These are phyloP conservation scores for Datnioides undecimradiatus DNA, from an alignment of 2,113 vertebrate genomes.

Conservation along the genomic window DNA sequence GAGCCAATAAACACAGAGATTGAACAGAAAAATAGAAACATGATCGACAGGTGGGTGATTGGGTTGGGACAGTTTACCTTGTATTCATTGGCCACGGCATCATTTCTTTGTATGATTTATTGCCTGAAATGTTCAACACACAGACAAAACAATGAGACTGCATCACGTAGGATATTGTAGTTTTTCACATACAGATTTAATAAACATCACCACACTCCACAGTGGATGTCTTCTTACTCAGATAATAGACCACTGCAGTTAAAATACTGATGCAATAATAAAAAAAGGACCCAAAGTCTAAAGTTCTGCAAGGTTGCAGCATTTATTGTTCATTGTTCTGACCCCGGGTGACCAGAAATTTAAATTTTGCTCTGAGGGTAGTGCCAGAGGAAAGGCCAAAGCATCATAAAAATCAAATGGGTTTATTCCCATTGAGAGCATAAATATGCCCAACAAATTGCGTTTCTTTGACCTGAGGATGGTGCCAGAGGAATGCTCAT, in stretches of 20 bases:
- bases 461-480: slow-evolving; percentile 22
- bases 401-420: slow-evolving; percentile 13
- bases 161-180: not conserved
- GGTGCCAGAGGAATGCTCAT: slow-evolving; percentile 3
- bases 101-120: slow-evolving; percentile 6
- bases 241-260: not conserved
- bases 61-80: not conserved
- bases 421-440: slow-evolving; percentile 2
- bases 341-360: not conserved
- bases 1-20: not conserved
- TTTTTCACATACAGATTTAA: slow-evolving; percentile 9
- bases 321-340: slow-evolving; percentile 29
- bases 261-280: slow-evolving; percentile 9
- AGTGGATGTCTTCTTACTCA: not conserved
- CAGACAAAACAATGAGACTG: not conserved
- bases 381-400: slow-evolving; percentile 1
- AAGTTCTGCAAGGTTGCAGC: slow-evolving; percentile 2
- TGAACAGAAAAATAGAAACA: slow-evolving; percentile 1
- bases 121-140: not conserved
- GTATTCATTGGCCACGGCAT: slow-evolving; percentile 3
- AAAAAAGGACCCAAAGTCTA: slow-evolving; percentile 3
- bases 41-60: slow-evolving; percentile 18
- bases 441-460: not conserved
- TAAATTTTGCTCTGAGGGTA: not conserved
- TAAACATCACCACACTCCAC: slow-evolving; percentile 13